Base-by-base conservation (phyloP, 2,797 vertebrate genomes). In the Acanthurus tractus region DNA sequence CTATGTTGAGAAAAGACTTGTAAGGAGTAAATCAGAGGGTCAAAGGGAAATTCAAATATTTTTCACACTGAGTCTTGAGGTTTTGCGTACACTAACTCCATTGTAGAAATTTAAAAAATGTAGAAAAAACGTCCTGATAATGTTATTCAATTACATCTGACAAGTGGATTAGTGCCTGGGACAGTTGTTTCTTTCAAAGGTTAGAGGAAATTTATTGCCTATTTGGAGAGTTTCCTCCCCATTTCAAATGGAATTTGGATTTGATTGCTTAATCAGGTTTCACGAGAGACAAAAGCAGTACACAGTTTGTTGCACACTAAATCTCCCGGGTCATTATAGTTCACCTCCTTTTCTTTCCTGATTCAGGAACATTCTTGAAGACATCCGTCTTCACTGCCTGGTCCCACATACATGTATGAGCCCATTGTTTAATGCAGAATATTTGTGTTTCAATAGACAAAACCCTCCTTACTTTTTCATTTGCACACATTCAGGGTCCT, bases 221-320 rank as follows among this genome's bases (percentile, higher is more conserved):
- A 56, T 78, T 59, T 11, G 17, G 23, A 64, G 34, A 55, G 48
- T 75, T 81, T 89, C 65, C 34, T 63, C 46, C 25, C 20, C 2
- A 53, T 49, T 80, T 48, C 25, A 4, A 58, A 46, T 71, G 45
- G 73, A 79, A 86, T 79, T 58, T 40, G 34, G 15, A 76, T 76
- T 56, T 74, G 36, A 85, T 70, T 73, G 61, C 79, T 72, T 82
- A 88, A 90, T 92, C 22, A 44, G 38, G 59, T 86, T 86, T 34
- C 29, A 76, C 46, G 40, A 15, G 22, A 85, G 29, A 87, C 57
- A 75, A 81, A 86, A 46, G 54, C 48, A 70, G 44, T 17, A 66
- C 59, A 69, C 63, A 77, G 20, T 63, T 38, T 38, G 59, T 61
- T 48, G 20, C 48, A 22, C 53, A 17, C 62, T 64, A 17, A 68